Evolutionary conservation across 2,797 vertebrate genomes (phyloP).

Genomic region (Oreonectes daqikongensis): DNA sequence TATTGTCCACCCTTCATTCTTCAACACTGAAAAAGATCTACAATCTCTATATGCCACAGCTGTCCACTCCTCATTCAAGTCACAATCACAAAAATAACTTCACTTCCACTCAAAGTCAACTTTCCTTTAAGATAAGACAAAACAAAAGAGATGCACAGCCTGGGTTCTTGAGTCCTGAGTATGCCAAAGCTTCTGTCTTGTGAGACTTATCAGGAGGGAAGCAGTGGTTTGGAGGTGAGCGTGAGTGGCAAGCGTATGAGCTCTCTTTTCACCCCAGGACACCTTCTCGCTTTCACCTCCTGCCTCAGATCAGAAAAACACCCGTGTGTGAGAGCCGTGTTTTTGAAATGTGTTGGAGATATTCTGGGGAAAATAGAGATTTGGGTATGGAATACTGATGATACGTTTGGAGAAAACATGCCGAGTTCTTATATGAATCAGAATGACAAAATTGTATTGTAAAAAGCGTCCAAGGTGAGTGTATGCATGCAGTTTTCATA

Average conservation of each 20-base stretch:
- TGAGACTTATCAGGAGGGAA: neutral
- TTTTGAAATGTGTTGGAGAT: constrained; percentile 20
- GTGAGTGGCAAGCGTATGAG: constrained; percentile 30
- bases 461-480: neutral
- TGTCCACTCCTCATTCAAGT: constrained; percentile 1
- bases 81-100: constrained; percentile 9
- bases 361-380: constrained; percentile 6
- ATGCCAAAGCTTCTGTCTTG: constrained; percentile 8
- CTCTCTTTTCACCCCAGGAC: constrained; percentile 24
- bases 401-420: neutral
- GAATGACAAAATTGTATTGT: neutral
- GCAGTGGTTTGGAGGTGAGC: neutral
- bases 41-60: neutral
- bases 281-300: constrained; percentile 30
- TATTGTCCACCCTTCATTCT: neutral
- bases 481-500: neutral
- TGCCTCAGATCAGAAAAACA: constrained; percentile 8
- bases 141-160: neutral
- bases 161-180: neutral
- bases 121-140: constrained; percentile 32
- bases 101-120: neutral
- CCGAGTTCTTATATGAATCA: neutral
- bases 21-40: constrained; percentile 12
- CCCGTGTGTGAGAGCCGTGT: constrained; percentile 9
- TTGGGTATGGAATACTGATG: constrained; percentile 29